Conservation (phyloP, 92 coral and sea anemone genomes). For the Epizoanthus rinbou region DNA sequence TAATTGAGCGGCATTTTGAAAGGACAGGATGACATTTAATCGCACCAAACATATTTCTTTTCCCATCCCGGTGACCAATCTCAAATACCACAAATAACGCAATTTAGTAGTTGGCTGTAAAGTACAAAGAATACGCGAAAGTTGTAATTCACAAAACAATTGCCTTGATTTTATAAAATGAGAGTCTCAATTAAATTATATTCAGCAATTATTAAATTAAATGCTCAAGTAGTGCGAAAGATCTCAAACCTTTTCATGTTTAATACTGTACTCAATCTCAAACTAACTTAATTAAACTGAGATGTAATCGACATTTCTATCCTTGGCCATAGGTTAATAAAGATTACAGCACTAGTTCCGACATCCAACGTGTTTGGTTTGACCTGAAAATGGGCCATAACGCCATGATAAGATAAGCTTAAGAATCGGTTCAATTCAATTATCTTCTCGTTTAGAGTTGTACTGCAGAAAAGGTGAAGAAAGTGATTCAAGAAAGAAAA, state of each 20-base stretch:
- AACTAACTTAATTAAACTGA: constrained; percentile 9
- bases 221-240: neutral
- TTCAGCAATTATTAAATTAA: neutral
- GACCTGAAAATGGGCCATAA: neutral
- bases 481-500: too few species aligned
- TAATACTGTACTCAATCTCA: neutral
- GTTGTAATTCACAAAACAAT: neutral
- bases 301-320: neutral
- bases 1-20: constrained; percentile 23
- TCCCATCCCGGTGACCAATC: neutral
- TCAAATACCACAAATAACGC: neutral
- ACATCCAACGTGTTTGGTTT: constrained; percentile 13
- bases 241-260: neutral
- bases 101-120: neutral
- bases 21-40: neutral
- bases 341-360: neutral
- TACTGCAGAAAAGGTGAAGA: too few species aligned
- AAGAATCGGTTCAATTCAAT: too few species aligned
- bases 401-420: too few species aligned
- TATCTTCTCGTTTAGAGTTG: too few species aligned
- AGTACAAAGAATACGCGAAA: neutral
- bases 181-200: neutral
- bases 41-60: neutral
- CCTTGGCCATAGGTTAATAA: neutral
- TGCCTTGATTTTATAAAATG: neutral